Conservation (phyloP, 1,140 invertebrate species). For the Periplaneta americana region DNA sequence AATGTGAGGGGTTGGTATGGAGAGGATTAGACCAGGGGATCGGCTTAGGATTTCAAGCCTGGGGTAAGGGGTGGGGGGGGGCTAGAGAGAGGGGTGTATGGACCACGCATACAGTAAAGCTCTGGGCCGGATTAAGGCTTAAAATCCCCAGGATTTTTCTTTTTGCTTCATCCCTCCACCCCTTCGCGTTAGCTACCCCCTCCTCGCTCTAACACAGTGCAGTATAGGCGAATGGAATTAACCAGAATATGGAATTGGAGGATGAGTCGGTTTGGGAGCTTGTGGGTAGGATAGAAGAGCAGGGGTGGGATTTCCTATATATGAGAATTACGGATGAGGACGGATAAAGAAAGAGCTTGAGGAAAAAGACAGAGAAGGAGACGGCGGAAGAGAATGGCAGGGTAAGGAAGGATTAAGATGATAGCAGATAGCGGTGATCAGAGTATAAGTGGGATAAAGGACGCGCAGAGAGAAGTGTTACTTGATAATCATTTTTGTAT, state of each 20-base stretch:
- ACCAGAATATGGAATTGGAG: slow-evolving; percentile 6
- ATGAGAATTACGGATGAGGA: slow-evolving; percentile 2
- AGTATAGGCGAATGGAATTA: slow-evolving; percentile 9
- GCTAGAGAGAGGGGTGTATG: neutral
- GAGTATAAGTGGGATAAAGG: neutral
- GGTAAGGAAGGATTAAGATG: neutral
- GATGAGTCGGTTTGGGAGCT: neutral
- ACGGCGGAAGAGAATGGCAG: neutral
- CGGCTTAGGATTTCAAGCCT: slow-evolving; percentile 8
- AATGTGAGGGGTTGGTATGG: slow-evolving; percentile 6
- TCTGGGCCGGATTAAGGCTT: slow-evolving; percentile 10
- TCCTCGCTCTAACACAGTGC: neutral
- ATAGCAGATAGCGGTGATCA: neutral
- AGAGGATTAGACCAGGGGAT: slow-evolving; percentile 18
- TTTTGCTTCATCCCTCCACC: neutral
- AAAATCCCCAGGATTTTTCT: slow-evolving; percentile 7
- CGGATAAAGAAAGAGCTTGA: neutral
- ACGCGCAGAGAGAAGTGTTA: neutral
- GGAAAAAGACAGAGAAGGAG: neutral
- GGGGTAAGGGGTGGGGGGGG: slow-evolving; percentile 6
- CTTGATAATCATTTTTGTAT: neutral
- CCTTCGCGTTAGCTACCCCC: neutral
- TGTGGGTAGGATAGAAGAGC: neutral
- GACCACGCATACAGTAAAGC: slow-evolving; percentile 5
- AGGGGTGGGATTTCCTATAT: neutral